Evolutionary conservation across 1,140 invertebrate genomes (phyloP), one percentile per base, ranked within the genome.

Genomic region (Armadillidium nasatum): DNA sequence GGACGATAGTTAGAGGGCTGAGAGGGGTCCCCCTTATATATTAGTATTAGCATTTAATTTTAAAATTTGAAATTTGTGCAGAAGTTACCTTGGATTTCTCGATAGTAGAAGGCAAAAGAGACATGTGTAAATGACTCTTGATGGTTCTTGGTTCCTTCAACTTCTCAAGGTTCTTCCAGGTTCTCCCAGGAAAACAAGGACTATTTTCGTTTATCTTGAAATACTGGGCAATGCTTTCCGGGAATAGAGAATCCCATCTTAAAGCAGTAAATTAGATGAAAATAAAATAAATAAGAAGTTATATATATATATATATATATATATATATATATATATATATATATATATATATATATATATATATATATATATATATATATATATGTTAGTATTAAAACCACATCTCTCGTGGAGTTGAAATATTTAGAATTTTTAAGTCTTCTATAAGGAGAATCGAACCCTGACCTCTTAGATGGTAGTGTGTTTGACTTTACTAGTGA

Each of bases 291-390:
- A 72, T 72, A 72, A 10, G 43, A 9, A 23, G 9, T 22, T 43
- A 43, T 43, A 72, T 72, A 72, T 72, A 72, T 72, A 43, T 72
- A 72, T 72, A 72, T 72, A 72, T 72, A 72, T 72, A 72, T 72
- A 72, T 72, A 72, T 72, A 72, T 72, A 72, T 72, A 72, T 72
- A 72, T 72, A 72, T 72, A 72, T 72, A 72, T 72, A 72, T 72
- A 72, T 72, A 72, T 72, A 72, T 72, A 72, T 72, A 72, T 72
- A 72, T 72, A 72, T 72, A 72, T 72, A 72, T 72, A 72, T 72
- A 72, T 72, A 72, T 72, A 72, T 72, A 72, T 72, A 72, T 72
- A 44, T 44, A 22, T 72, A 72, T 72, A n/a, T n/a, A n/a, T n/a
- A n/a, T n/a, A n/a, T n/a, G n/a, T n/a, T n/a, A n/a, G n/a, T n/a